Percentiles rank a stretch among this genome's conserved stretches.
phyloP scores from a whole-genome alignment of 2,797 vertebrate genomes.

The Strix occidentalis region DNA sequence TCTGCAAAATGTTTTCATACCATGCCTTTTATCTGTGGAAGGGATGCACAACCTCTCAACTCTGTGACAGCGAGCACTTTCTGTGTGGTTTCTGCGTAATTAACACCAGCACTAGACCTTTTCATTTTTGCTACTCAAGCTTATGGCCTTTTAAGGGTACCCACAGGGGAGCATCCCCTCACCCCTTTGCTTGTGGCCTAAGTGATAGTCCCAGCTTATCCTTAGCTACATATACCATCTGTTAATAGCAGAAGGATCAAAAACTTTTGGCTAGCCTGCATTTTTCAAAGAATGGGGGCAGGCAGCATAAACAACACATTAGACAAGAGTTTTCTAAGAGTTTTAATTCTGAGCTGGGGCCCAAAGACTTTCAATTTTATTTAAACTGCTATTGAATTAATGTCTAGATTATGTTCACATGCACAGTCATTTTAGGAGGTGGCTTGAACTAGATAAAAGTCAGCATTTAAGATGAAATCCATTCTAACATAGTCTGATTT shows the following conservation, averaged over 20 bases:
- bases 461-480: background rate
- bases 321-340: conserved; percentile 50
- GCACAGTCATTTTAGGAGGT: background rate
- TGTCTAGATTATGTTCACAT: conserved; percentile 45
- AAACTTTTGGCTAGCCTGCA: conserved; percentile 84
- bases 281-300: conserved; percentile 71
- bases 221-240: conserved; percentile 93
- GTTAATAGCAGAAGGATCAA: conserved; percentile 92
- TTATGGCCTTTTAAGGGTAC: conserved; percentile 98
- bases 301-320: conserved; percentile 64
- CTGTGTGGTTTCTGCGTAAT: conserved; percentile 99
- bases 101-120: conserved; percentile 98
- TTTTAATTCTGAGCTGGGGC: conserved; percentile 39
- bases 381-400: conserved; percentile 32
- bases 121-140: conserved; percentile 99
- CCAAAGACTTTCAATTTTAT: conserved; percentile 23
- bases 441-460: background rate
- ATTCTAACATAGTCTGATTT: background rate
- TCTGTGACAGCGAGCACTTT: conserved; percentile 98
- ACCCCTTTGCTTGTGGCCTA: conserved; percentile 86
- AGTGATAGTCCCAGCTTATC: conserved; percentile 86
- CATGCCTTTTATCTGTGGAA: conserved; percentile 99
- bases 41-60: conserved; percentile 99
- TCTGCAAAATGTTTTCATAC: conserved; percentile 99
- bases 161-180: conserved; percentile 93